A percentile compares a stretch with the other conserved stretches of the same genome.
Conservation (phyloP, 2,888 invertebrate species). For the Folsomia candida region DNA sequence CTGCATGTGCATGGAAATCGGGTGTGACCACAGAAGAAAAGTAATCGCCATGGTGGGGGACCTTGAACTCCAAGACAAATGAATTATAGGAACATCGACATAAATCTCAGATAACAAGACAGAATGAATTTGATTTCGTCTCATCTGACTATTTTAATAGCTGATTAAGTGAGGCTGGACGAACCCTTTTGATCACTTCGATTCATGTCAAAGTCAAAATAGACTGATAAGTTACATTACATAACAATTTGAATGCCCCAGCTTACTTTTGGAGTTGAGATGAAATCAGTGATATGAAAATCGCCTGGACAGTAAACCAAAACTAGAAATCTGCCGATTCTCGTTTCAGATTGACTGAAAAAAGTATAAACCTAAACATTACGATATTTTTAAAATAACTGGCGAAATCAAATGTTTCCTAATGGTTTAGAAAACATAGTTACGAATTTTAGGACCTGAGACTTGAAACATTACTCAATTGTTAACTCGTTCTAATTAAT, state of each 20-base stretch:
- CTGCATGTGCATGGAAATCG: too few species aligned
- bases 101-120: too few species aligned
- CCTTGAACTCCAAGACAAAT: too few species aligned
- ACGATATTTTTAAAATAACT: too few species aligned
- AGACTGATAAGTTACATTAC: background rate
- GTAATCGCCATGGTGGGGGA: too few species aligned
- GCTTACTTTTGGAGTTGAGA: background rate
- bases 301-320: background rate
- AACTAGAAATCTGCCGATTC: background rate
- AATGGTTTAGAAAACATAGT: too few species aligned
- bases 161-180: slow-evolving; percentile 38
- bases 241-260: background rate
- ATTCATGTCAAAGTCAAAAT: slow-evolving; percentile 9
- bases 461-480: too few species aligned
- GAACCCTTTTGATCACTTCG: slow-evolving; percentile 31
- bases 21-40: too few species aligned
- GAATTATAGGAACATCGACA: too few species aligned
- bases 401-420: too few species aligned
- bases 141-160: slow-evolving; percentile 21
- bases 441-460: too few species aligned
- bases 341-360: background rate
- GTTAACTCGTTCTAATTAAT: too few species aligned
- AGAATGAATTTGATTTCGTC: background rate
- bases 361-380: background rate
- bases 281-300: background rate